Conservation (phyloP, 2,888 invertebrate genomes). For the Tachina grossa region DNA sequence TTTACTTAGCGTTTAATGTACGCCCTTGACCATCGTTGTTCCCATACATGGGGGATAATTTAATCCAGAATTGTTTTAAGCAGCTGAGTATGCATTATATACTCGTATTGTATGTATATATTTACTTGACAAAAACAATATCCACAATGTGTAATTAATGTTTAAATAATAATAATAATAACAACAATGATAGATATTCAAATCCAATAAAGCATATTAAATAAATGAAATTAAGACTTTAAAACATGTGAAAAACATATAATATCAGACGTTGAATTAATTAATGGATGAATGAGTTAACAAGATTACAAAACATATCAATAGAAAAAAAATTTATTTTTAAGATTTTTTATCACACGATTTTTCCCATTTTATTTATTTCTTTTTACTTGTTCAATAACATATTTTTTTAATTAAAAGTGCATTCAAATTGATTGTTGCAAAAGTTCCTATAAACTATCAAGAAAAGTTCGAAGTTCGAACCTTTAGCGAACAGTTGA, state of each 20-base stretch:
- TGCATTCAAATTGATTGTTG: no score
- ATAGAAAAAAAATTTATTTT: slow-evolving; percentile 6
- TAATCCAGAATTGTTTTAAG: slow-evolving; percentile 43
- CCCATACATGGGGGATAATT: slow-evolving; percentile 26
- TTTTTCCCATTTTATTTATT: background rate
- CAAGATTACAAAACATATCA: background rate
- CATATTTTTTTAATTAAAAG: no score
- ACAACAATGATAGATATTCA: slow-evolving; percentile 38
- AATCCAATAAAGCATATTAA: slow-evolving; percentile 48
- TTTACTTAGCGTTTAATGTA: slow-evolving; percentile 38
- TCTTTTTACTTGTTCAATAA: background rate
- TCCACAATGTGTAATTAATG: slow-evolving; percentile 10
- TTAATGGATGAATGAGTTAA: slow-evolving; percentile 36
- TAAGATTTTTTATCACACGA: background rate
- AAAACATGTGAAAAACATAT: slow-evolving; percentile 1
- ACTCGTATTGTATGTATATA: background rate
- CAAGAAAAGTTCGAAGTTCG: no score
- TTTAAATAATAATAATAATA: slow-evolving; percentile 45
- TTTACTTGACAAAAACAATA: slow-evolving; percentile 32
- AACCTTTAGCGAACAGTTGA: no score
- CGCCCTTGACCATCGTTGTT: slow-evolving; percentile 54
- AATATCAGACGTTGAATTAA: slow-evolving; percentile 22
- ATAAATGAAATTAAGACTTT: background rate
- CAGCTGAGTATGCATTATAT: slow-evolving; percentile 2
- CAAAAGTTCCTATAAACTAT: no score